Percentiles rank a stretch among this genome's conserved stretches.
Conservation (phyloP, 2,888 invertebrate genomes). For the Linyphia triangularis region DNA sequence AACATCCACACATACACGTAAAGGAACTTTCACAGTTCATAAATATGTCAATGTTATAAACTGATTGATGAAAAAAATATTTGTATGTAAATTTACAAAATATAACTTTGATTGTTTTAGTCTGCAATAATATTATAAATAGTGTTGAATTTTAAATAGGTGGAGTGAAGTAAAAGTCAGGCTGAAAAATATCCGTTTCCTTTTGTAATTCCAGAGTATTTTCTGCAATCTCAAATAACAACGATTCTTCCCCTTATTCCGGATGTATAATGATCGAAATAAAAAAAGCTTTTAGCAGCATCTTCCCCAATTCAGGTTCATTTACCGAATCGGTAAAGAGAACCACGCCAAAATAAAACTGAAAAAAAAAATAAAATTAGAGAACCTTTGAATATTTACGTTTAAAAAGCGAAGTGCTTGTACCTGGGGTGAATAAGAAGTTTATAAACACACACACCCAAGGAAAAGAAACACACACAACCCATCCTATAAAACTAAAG, state of each 20-base stretch:
- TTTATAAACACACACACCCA: background rate
- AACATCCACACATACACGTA: too few species aligned
- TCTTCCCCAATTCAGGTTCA: conserved; percentile 16
- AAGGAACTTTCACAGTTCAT: too few species aligned
- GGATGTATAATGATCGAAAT: background rate
- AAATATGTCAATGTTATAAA: too few species aligned
- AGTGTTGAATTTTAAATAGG: too few species aligned
- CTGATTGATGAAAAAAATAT: too few species aligned
- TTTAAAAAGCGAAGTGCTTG: conserved; percentile 18
- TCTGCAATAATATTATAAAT: too few species aligned
- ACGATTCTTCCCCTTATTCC: background rate
- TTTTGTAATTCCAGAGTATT: too few species aligned
- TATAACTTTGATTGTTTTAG: too few species aligned
- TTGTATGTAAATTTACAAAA: too few species aligned
- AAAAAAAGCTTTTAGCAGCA: conserved; percentile 10
- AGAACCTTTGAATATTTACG: conserved; percentile 44
- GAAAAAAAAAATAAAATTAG: conserved; percentile 6
- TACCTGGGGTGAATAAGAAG: conserved; percentile 29
- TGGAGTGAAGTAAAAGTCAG: too few species aligned
- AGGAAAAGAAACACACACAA: background rate
- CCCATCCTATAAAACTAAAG: conserved; percentile 42
- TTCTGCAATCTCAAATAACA: too few species aligned
- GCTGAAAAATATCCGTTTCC: too few species aligned
- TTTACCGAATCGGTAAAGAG: conserved; percentile 8
- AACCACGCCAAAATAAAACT: background rate